Evolutionary conservation across 2,797 vertebrate genomes (phyloP), one percentile per base, ranked within the genome.

Genomic region (Ciconia nigra): DNA sequence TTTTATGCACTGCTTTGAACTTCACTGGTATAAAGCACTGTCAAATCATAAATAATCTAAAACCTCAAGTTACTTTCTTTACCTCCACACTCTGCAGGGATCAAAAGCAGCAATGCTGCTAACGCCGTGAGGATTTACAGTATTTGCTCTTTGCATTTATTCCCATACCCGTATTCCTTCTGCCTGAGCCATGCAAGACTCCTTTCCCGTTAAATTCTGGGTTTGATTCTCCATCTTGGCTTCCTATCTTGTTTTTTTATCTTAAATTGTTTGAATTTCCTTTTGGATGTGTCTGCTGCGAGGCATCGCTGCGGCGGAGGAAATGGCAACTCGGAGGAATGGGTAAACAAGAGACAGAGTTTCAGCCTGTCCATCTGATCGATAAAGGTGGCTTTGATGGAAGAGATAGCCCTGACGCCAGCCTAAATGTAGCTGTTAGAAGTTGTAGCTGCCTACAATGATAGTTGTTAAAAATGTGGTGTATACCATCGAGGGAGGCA

Each of bases 351-450:
- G 3, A 85, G 62, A 83, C 96, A 90, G 98, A 95, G 98, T 98
- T 98, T 97, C 98, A 98, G 98, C 98, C 97, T 95, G 61, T 95
- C 74, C 92, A 95, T 98, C 98, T 98, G 98, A 98, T 98, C 96
- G 96, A 98, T 98, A 97, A 96, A 98, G 98, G 97, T 94, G 96
- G 98, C 98, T 99, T 98, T 98, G 98, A 98, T 98, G 98, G 98
- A 97, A 94, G 72, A 94, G 98, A 98, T 98, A 98, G 97, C 96
- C 94, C 97, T 98, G 98, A 98, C 98, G 98, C 98, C 98, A 98
- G 98, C 97, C 98, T 97, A 97, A 97, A 96, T 96, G 98, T 97
- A 97, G 98, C 98, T 97, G 97, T 97, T 97, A 88, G 91, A 96
- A 98, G 98, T 97, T 97, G 73, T 57, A 98, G 98, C 97, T 96